These are phyloP conservation scores for Rotaria magnacalcarata DNA, from an alignment of 2,888 invertebrate species.

Conservation along the genomic window DNA sequence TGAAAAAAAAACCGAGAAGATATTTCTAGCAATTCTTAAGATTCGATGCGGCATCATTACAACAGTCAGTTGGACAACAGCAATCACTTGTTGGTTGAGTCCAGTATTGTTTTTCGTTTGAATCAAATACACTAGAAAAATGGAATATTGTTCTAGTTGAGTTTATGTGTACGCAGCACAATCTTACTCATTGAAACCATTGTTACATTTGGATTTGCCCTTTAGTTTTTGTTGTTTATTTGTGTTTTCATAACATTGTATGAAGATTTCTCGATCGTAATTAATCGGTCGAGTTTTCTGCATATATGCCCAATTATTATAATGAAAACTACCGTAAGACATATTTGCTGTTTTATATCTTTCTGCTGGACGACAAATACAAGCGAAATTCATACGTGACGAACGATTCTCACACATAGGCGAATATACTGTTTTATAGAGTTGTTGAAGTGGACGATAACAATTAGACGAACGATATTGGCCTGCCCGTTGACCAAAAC, in stretches of 20 bases:
- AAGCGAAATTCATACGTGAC: background rate
- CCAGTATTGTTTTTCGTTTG: too few species aligned
- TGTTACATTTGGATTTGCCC: too few species aligned
- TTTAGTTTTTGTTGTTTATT: too few species aligned
- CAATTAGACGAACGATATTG: background rate
- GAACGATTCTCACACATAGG: background rate
- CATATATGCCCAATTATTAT: background rate
- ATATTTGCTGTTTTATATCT: background rate
- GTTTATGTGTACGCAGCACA: too few species aligned
- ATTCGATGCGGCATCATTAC: background rate
- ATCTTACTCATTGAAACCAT: too few species aligned
- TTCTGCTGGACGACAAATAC: background rate
- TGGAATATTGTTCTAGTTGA: too few species aligned
- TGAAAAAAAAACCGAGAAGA: too few species aligned
- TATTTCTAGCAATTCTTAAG: too few species aligned
- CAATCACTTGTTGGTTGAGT: background rate
- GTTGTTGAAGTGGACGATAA: background rate
- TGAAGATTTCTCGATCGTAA: background rate
- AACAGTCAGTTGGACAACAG: background rate
- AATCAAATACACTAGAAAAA: too few species aligned
- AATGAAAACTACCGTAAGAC: slow-evolving; percentile 16
- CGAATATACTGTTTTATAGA: background rate
- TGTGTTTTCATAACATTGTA: too few species aligned
- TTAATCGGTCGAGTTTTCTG: background rate
- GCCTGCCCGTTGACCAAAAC: too few species aligned